Evolutionary conservation across 1,140 invertebrate species (phyloP).

Genomic region (Bombus cullumanus): DNA sequence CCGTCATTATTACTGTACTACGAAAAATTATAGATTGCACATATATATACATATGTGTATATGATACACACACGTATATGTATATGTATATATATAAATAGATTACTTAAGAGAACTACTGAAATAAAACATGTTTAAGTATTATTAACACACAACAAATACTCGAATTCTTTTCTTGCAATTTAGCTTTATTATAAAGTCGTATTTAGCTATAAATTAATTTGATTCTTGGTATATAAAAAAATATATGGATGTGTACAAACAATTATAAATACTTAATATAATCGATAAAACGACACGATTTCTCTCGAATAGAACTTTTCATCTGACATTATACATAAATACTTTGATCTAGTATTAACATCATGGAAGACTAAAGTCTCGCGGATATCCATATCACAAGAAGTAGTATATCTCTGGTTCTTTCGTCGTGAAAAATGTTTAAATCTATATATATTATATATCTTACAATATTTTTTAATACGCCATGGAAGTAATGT

Average conservation of each 20-base stretch:
- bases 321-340: conserved; percentile 52
- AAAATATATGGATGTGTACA: conserved; percentile 62
- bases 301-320: conserved; percentile 51
- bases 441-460: conserved; percentile 47
- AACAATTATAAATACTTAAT: conserved; percentile 57
- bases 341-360: conserved; percentile 48
- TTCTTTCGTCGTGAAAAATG: conserved; percentile 48
- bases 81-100: conserved; percentile 34
- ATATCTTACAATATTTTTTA: conserved; percentile 54
- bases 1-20: conserved; percentile 6
- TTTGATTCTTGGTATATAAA: conserved; percentile 62
- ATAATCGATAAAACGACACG: conserved; percentile 41
- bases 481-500: conserved; percentile 43
- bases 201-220: conserved; percentile 55
- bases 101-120: conserved; percentile 26
- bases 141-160: conserved; percentile 22
- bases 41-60: conserved; percentile 35
- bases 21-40: conserved; percentile 34
- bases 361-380: conserved; percentile 55
- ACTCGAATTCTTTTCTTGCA: conserved; percentile 45
- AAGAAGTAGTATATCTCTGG: conserved; percentile 38
- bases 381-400: conserved; percentile 53
- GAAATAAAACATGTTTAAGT: conserved; percentile 46
- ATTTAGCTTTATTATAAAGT: conserved; percentile 62
- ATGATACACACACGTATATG: neutral